Evolutionary conservation across 2,888 invertebrate genomes (phyloP), one percentile per base, ranked within the genome.

Genomic region (Griposia aprilina): DNA sequence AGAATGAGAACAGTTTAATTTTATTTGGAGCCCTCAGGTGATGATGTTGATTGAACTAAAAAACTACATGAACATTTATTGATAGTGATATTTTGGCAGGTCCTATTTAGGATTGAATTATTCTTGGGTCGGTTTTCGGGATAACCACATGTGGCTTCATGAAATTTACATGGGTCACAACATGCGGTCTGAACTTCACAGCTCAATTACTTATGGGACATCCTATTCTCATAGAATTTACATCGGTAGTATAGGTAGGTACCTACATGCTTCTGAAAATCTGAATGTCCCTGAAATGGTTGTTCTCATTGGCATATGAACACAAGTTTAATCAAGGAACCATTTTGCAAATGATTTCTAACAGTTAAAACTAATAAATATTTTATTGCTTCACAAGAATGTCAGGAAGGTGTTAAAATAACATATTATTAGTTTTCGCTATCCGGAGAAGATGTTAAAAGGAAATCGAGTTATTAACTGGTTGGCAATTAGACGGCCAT

Each of bases 401-500:
- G 8, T 36, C 30, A 57, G 55, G 13, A 65, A 81, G 70, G 20
- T 73, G 17, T 57, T 60, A 71, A 74, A 67, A 55, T 63, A 81
- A 55, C 62, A 17, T 41, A 26, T 55, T 77, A 66, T 60, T 68
- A 23, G n/a, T 23, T 81, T 72, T 55, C 72, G 36, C n/a, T 74
- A 15, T 74, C 36, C 57, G 30, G 13, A 65, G 63, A 74, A 74
- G 55, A 77, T 60, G 57, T 72, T 52, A 30, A 52, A 48, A 70
- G 67, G 73, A 76, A 84, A 71, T 70, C 60, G 26, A 50, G 55
- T 71, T 62, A 62, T 66, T 72, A 77, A 65, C 20, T 50, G 30
- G 68, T 62, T 59, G 6, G 69, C 62, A 83, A 80, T 83, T 84
- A 84, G 72, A 41, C 26, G 52, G 41, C 60, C 68, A 73, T 82